These are phyloP conservation scores for Myopa testacea DNA, from an alignment of 2,888 invertebrate genomes.

Conservation along the genomic window DNA sequence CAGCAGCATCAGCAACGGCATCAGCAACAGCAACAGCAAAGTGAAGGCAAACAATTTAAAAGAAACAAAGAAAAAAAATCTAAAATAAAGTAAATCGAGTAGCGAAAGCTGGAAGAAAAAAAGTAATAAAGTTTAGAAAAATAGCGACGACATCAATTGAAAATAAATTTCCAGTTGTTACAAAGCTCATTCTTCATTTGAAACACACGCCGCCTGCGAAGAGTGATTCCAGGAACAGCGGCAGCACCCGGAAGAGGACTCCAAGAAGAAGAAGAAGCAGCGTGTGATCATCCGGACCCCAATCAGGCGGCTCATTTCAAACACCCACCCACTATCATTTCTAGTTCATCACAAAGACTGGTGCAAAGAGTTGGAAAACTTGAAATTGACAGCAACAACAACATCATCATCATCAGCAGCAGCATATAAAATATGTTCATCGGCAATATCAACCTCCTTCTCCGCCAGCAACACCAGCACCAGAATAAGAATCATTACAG, in stretches of 20 bases:
- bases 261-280: background rate
- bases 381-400: background rate
- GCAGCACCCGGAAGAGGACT: background rate
- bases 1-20: background rate
- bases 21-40: background rate
- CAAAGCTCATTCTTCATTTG: background rate
- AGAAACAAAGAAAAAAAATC: background rate
- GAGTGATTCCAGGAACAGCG: background rate
- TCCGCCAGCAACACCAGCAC: background rate
- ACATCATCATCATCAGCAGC: background rate
- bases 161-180: constrained; percentile 31
- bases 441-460: background rate
- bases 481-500: background rate
- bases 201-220: background rate
- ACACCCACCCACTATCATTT: background rate
- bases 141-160: constrained; percentile 28
- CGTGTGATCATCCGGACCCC: background rate
- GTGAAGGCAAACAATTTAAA: background rate
- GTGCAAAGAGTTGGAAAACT: too few species aligned
- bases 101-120: background rate
- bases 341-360: too few species aligned
- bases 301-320: background rate
- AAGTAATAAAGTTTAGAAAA: constrained; percentile 4
- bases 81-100: background rate
- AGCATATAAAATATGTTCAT: background rate